A percentile compares a stretch with the other conserved stretches of the same genome.
Evolutionary conservation across 2,888 invertebrate genomes (phyloP).

Genomic region (Stratiomys singularior): DNA sequence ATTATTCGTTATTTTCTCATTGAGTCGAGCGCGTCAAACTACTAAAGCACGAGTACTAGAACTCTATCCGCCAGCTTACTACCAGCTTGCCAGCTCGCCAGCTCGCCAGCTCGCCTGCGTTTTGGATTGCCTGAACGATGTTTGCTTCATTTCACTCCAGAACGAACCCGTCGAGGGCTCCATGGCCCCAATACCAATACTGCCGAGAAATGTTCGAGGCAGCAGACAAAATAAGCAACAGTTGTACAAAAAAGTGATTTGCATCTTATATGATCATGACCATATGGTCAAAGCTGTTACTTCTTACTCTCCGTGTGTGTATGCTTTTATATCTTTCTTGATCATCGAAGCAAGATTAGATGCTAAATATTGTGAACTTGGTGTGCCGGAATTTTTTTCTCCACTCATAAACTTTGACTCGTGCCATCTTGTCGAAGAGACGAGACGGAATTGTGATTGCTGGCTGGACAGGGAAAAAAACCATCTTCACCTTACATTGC

Average conservation of each 20-base stretch:
- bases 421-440: conserved; percentile 35
- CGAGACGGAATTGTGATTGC: background rate
- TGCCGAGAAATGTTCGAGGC: conserved; percentile 21
- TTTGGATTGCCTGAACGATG: background rate
- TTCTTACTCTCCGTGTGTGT: conserved; percentile 28
- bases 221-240: conserved; percentile 27
- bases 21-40: background rate
- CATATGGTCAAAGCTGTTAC: conserved; percentile 43
- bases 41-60: background rate
- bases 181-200: conserved; percentile 13
- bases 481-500: background rate
- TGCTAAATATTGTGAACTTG: conserved; percentile 42
- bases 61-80: background rate
- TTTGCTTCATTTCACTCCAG: conserved; percentile 12
- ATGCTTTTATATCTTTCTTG: conserved; percentile 19
- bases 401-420: conserved; percentile 43
- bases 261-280: conserved; percentile 44
- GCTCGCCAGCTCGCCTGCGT: background rate
- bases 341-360: conserved; percentile 38
- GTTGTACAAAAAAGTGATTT: conserved; percentile 34
- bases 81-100: background rate
- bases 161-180: conserved; percentile 24
- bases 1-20: conserved; percentile 40
- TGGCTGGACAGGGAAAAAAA: background rate
- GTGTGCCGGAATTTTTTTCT: conserved; percentile 12